Percentiles rank a stretch among this genome's conserved stretches.
These are phyloP conservation scores for Hofmannophila pseudospretella DNA, from an alignment of 2,888 invertebrate genomes.

Conservation along the genomic window DNA sequence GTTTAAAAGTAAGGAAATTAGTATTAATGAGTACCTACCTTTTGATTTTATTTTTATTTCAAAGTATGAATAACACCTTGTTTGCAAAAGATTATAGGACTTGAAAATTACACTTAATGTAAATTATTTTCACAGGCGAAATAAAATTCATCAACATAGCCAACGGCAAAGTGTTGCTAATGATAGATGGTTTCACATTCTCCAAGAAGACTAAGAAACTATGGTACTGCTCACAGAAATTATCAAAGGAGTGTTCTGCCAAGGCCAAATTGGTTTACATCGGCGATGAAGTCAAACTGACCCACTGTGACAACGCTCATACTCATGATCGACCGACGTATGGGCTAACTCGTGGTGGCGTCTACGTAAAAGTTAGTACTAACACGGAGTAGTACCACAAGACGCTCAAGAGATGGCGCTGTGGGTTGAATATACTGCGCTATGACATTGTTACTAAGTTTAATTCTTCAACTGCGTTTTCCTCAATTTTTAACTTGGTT, in stretches of 20 bases:
- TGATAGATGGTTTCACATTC: slow-evolving; percentile 38
- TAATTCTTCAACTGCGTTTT: no score
- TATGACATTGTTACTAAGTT: no score
- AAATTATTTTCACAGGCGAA: slow-evolving; percentile 1
- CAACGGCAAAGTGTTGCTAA: slow-evolving; percentile 26
- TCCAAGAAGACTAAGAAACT: slow-evolving; percentile 26
- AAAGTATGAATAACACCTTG: no score
- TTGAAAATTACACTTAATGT: no score
- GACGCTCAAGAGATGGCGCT: no score
- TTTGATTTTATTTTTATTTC: no score
- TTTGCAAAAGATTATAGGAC: no score
- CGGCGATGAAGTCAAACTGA: neutral
- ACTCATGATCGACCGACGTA: neutral
- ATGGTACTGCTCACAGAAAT: slow-evolving; percentile 31
- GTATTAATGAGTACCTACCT: no score
- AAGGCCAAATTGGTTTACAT: slow-evolving; percentile 12
- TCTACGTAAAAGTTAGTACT: neutral
- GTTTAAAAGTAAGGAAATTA: no score
- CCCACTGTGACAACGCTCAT: neutral
- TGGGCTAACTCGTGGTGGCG: neutral
- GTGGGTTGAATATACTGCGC: no score
- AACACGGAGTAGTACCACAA: no score
- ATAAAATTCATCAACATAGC: slow-evolving; percentile 27
- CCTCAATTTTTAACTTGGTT: no score
- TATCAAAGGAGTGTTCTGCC: slow-evolving; percentile 23